Evolutionary conservation across 1,140 invertebrate species (phyloP), one percentile per base, ranked within the genome.

Genomic region (Cyphomyrmex costatus): DNA sequence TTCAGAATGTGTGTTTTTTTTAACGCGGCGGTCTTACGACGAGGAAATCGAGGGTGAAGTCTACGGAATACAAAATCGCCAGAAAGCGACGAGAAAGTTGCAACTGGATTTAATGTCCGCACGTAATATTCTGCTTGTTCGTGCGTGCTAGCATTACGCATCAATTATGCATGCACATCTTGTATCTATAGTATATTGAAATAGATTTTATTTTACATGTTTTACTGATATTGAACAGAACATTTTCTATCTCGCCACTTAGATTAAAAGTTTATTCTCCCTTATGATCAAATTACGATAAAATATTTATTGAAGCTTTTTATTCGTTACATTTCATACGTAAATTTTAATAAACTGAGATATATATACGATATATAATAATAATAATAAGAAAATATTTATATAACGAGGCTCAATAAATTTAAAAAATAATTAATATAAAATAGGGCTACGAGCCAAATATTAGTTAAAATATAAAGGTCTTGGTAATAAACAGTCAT

Each of bases 81-180:
- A 79, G 84, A 86, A 86, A 86, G 84, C 84, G 63, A 16, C 76
- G 84, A 86, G 84, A 86, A 86, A 86, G 84, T 82, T 42, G 51
- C 60, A 56, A 24, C 24, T 27, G 79, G 42, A n/a, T 86, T 53
- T 84, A 85, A 74, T 51, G 66, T 85, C 58, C 33, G 33, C n/a
- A 30, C 61, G 63, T 51, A 85, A 66, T 74, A 85, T 56, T 61
- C 58, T 46, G 65, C 21, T 21, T 27, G 58, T 63, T 65, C 24
- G 77, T 74, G 70, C 58, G 46, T 66, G 56, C 53, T 70, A 14
- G 46, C 36, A 19, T 46, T 42, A 53, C 42, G 30, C 51, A 21
- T 68, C 46, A 33, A 80, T 80, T 70, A 56, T 60, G 46, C n/a
- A 46, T 58, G 66, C 36, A 30, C 56, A 60, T 73, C 27, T 30